phyloP scores from a whole-genome alignment of 1,140 invertebrate species.

The Drosophila pseudoananassae region DNA sequence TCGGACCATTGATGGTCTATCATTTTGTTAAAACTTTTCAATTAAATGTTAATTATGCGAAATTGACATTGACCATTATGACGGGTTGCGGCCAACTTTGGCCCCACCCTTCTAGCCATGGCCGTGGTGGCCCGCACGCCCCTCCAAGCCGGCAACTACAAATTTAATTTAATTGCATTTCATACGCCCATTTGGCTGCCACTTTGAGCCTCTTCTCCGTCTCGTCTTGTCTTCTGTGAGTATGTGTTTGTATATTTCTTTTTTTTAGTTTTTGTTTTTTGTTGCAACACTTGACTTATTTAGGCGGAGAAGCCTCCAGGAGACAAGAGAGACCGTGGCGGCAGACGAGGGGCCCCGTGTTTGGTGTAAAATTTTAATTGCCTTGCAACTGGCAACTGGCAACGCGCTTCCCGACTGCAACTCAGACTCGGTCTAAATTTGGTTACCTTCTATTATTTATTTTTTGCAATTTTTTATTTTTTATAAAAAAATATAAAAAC shows the following conservation, averaged over 20 bases:
- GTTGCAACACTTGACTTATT: slow-evolving; percentile 75
- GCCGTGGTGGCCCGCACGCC: slow-evolving; percentile 2
- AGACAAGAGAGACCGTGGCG: not conserved
- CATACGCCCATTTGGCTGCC: slow-evolving; percentile 78
- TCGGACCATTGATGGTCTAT: slow-evolving; percentile 5
- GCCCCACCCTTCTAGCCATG: not conserved
- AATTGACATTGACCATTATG: slow-evolving; percentile 78
- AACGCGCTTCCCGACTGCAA: slow-evolving; percentile 35
- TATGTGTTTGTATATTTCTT: not conserved
- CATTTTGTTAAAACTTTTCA: slow-evolving; percentile 51
- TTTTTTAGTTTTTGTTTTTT: not conserved
- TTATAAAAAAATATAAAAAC: slow-evolving; percentile 5
- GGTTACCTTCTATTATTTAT: slow-evolving; percentile 26
- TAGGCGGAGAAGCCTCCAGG: slow-evolving; percentile 40
- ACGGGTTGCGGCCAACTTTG: slow-evolving; percentile 44
- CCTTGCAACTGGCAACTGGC: slow-evolving; percentile 49
- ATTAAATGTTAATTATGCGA: slow-evolving; percentile 78
- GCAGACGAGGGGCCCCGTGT: slow-evolving; percentile 25
- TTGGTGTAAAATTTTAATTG: slow-evolving; percentile 73
- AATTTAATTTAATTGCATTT: slow-evolving; percentile 82
- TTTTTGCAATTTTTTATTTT: not conserved
- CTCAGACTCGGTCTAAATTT: slow-evolving; percentile 45
- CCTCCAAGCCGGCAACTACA: slow-evolving; percentile 61
- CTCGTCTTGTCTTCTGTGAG: not conserved
- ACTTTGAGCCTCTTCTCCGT: slow-evolving; percentile 44